These are phyloP conservation scores for Micrasema minimum DNA, from an alignment of 1,140 invertebrate genomes.

Conservation along the genomic window DNA sequence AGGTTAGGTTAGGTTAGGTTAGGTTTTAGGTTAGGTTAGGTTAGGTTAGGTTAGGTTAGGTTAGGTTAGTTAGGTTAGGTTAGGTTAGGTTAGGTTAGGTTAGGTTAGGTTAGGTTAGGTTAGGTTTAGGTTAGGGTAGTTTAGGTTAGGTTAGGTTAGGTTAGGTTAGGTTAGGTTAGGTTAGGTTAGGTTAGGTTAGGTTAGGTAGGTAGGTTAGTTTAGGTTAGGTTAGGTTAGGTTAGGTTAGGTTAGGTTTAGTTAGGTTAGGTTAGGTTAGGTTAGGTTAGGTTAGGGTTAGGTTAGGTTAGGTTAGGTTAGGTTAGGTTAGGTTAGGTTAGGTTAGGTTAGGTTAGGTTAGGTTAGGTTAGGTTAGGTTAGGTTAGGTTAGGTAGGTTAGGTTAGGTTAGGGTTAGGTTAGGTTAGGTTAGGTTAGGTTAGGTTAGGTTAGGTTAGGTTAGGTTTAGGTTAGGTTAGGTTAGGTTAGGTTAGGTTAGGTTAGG, in stretches of 20 bases:
- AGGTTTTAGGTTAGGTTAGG: constrained; percentile 46
- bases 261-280: constrained; percentile 46
- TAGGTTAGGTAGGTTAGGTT: no score
- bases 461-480: no score
- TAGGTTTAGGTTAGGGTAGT: no score
- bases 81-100: constrained; percentile 34
- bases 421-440: constrained; percentile 47
- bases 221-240: constrained; percentile 57
- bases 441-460: no score
- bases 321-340: constrained; percentile 49
- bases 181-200: constrained; percentile 54
- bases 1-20: constrained; percentile 56
- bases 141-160: constrained; percentile 55
- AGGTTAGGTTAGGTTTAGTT: constrained; percentile 52
- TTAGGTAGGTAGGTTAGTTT: no score
- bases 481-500: no score
- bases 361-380: no score
- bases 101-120: constrained; percentile 55
- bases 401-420: no score
- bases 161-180: constrained; percentile 58
- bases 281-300: no score
- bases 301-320: constrained; percentile 49
- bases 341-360: no score
- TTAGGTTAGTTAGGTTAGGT: constrained; percentile 38
- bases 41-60: constrained; percentile 34